phyloP scores from a whole-genome alignment of 2,113 vertebrate genomes.

The Alectura lathami region DNA sequence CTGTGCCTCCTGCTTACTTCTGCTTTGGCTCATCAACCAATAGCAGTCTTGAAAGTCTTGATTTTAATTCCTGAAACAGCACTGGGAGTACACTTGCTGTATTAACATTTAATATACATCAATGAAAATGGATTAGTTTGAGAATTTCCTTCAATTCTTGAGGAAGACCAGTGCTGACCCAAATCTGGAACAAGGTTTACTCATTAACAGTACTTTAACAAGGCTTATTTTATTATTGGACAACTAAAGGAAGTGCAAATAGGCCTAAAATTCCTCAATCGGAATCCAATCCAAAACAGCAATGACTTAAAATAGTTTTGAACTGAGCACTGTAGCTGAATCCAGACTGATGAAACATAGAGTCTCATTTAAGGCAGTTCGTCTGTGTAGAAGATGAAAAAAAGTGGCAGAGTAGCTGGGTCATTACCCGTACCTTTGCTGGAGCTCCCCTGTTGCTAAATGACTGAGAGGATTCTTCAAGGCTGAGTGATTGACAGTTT shows the following conservation, averaged over 20 bases:
- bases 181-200: background rate
- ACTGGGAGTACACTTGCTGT: slow-evolving; percentile 7
- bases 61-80: slow-evolving; percentile 19
- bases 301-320: background rate
- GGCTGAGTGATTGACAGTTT: background rate
- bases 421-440: background rate
- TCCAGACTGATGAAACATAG: background rate
- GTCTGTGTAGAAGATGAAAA: background rate
- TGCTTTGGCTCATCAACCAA: slow-evolving; percentile 24
- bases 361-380: background rate
- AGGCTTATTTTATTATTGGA: background rate
- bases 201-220: slow-evolving; percentile 14
- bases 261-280: background rate
- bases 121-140: background rate
- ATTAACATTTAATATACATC: background rate
- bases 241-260: background rate
- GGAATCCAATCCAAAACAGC: background rate
- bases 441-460: background rate
- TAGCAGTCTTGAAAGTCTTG: background rate
- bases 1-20: background rate
- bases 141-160: slow-evolving; percentile 12
- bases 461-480: background rate
- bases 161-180: background rate
- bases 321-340: background rate
- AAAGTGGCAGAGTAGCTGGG: background rate